Conservation (phyloP, 2,797 vertebrate species). For the Aratinga solstitialis region DNA sequence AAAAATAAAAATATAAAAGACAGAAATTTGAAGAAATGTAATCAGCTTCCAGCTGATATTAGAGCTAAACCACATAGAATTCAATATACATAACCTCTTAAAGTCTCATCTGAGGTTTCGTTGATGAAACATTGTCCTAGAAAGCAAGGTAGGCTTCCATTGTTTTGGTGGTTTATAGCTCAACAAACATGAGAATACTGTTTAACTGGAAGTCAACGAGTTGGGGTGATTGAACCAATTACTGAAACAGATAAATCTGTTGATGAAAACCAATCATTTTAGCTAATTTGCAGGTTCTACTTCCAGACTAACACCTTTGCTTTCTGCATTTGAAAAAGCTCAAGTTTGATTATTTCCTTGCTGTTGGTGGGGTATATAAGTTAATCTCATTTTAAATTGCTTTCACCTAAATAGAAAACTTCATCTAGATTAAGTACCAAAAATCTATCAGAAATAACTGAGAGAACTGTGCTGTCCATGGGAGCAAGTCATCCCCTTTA, state of each 20-base stretch:
- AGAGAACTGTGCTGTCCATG: neutral
- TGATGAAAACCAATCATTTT: neutral
- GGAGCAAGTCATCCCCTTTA: neutral
- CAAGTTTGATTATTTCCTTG: neutral
- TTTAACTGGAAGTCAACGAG: neutral
- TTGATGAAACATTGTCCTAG: neutral
- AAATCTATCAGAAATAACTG: neutral
- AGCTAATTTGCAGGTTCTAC: neutral
- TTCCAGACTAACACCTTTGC: neutral
- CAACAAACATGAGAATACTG: neutral
- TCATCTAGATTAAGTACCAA: neutral
- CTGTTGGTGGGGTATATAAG: neutral
- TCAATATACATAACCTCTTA: neutral
- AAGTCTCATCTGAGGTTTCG: neutral
- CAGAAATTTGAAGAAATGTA: neutral
- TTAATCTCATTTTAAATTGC: neutral
- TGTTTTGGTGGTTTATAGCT: neutral
- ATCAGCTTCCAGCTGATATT: neutral
- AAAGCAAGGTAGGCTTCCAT: neutral
- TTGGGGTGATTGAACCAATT: neutral
- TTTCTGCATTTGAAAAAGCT: neutral
- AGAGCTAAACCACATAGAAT: neutral
- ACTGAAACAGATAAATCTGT: neutral
- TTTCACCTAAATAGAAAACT: neutral
- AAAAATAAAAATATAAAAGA: neutral